A percentile compares a stretch with the other conserved stretches of the same genome.
phyloP scores from a whole-genome alignment of 2,113 vertebrate genomes.

The Mirounga angustirostris region DNA sequence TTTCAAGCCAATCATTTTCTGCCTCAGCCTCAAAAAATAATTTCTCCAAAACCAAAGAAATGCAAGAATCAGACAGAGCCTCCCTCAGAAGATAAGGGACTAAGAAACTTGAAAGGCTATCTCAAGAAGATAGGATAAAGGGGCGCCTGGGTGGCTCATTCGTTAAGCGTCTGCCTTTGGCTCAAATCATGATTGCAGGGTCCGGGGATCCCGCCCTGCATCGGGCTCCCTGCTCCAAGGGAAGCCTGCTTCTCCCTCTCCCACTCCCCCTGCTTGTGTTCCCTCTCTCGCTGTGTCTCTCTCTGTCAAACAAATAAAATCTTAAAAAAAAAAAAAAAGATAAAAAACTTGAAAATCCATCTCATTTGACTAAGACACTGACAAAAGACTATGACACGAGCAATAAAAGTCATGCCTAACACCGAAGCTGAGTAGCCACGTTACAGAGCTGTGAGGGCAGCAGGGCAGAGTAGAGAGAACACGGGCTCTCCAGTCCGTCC shows the following conservation, averaged over 20 bases:
- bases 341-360: not conserved
- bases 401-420: not conserved
- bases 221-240: no score
- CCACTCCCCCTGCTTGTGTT: no score
- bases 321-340: not conserved
- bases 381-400: not conserved
- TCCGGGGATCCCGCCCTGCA: no score
- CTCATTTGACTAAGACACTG: not conserved
- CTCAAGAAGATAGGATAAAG: not conserved
- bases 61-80: not conserved
- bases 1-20: slow-evolving; percentile 49
- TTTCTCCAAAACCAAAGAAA: slow-evolving; percentile 53
- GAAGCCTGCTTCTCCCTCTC: no score
- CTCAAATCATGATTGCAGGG: no score
- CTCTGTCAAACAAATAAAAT: no score
- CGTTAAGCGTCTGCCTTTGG: no score
- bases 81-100: not conserved
- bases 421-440: accelerated
- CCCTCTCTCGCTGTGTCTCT: no score
- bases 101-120: not conserved
- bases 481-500: not conserved
- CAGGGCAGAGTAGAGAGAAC: not conserved
- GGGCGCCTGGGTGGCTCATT: no score
- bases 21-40: not conserved
- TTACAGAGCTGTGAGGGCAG: no score